Conservation (phyloP, 2,113 vertebrate species). For the Forbesichthys agassizii region DNA sequence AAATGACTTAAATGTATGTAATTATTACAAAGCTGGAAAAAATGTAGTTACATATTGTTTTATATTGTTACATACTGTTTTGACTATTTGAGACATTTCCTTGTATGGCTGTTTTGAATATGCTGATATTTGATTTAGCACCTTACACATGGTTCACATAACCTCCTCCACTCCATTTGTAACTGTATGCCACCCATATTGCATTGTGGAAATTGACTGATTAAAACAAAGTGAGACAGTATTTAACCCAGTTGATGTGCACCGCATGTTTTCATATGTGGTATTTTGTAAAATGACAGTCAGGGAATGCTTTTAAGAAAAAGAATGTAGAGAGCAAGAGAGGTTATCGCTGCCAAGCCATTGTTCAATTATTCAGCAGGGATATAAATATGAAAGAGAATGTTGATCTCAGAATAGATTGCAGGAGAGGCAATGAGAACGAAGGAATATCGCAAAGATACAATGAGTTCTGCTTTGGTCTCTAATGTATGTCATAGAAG, state of each 20-base stretch:
- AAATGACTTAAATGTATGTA: slow-evolving; percentile 58
- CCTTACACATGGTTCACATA: background rate
- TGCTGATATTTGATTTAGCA: slow-evolving; percentile 2
- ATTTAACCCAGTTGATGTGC: background rate
- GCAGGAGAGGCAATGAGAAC: slow-evolving; percentile 22
- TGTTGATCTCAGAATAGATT: slow-evolving; percentile 48
- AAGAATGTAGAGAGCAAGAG: slow-evolving; percentile 9
- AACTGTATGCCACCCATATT: slow-evolving; percentile 21
- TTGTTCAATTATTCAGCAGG: slow-evolving; percentile 68
- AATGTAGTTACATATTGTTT: slow-evolving; percentile 33
- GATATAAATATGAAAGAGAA: slow-evolving; percentile 60
- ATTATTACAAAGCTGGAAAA: slow-evolving; percentile 54
- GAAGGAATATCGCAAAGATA: slow-evolving; percentile 11
- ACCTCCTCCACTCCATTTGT: slow-evolving; percentile 16
- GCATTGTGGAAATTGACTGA: slow-evolving; percentile 6
- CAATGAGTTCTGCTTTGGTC: background rate
- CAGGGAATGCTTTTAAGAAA: slow-evolving; percentile 1
- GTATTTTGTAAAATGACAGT: background rate
- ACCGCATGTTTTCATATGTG: background rate
- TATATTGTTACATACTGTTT: slow-evolving; percentile 11
- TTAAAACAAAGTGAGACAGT: slow-evolving; percentile 52
- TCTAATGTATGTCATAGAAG: slow-evolving; percentile 36
- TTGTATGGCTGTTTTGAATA: slow-evolving; percentile 44
- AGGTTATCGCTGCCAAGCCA: slow-evolving; percentile 39
- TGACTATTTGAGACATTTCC: slow-evolving; percentile 36